Evolutionary conservation across 1,140 invertebrate genomes (phyloP).

Genomic region (Caenorhabditis inopinata): DNA sequence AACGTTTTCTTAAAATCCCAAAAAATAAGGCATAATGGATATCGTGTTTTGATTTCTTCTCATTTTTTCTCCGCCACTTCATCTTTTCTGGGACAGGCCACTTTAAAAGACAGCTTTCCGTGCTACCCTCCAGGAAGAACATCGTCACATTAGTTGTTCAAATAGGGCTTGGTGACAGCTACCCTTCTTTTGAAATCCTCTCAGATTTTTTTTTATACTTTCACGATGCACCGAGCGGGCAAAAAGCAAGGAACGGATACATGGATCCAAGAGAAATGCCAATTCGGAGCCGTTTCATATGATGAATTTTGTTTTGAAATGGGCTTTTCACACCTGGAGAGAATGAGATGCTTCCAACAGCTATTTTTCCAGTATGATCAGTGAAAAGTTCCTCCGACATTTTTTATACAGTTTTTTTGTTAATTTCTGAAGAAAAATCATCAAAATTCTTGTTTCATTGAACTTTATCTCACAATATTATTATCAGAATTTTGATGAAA

Average conservation of each 20-base stretch:
- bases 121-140: neutral
- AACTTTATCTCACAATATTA: too few relatives aligned
- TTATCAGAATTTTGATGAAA: too few relatives aligned
- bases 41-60: neutral
- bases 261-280: neutral
- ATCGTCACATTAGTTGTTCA: neutral
- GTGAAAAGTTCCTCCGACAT: too few relatives aligned
- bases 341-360: neutral
- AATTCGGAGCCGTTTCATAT: neutral
- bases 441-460: too few relatives aligned
- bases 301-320: conserved; percentile 22
- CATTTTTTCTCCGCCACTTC: neutral
- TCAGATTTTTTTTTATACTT: neutral
- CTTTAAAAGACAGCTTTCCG: neutral
- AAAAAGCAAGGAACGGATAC: neutral
- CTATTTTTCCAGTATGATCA: too few relatives aligned
- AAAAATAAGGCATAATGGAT: too few relatives aligned
- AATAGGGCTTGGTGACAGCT: neutral
- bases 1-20: too few relatives aligned
- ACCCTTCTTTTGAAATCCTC: neutral
- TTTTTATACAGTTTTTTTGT: too few relatives aligned
- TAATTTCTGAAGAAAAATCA: too few relatives aligned
- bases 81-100: too few relatives aligned
- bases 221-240: neutral
- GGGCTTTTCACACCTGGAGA: conserved; percentile 21